These are phyloP conservation scores for Lycocerus yunnanus DNA, from an alignment of 2,888 invertebrate species.

Conservation along the genomic window DNA sequence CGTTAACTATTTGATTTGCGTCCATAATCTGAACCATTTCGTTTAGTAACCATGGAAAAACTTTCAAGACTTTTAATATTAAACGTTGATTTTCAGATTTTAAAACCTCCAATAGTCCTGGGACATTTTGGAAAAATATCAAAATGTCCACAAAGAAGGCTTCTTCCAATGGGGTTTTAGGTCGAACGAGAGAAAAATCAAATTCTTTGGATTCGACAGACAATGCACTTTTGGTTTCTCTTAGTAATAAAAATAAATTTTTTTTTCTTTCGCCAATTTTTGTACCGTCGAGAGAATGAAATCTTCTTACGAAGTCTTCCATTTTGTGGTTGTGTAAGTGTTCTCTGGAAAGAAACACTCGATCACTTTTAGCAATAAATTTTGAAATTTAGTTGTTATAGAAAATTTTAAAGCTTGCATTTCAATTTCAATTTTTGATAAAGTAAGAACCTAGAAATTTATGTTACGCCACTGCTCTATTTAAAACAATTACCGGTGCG, in stretches of 20 bases:
- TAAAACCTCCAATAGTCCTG: conserved; percentile 6
- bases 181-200: conserved; percentile 6
- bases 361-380: neutral
- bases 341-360: neutral
- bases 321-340: conserved; percentile 13
- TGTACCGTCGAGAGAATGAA: conserved; percentile 1
- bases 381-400: too few relatives aligned
- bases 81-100: conserved; percentile 13
- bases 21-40: neutral
- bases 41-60: neutral
- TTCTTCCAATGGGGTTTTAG: conserved; percentile 8
- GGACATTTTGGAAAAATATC: conserved; percentile 14
- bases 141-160: conserved; percentile 22
- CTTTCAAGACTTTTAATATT: conserved; percentile 6
- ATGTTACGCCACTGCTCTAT: neutral
- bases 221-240: neutral
- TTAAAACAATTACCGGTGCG: neutral
- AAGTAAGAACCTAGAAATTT: neutral
- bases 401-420: too few relatives aligned
- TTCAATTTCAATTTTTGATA: too few relatives aligned
- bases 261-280: conserved; percentile 2
- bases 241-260: neutral
- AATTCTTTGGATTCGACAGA: neutral
- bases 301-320: conserved; percentile 6
- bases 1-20: conserved; percentile 4